Conservation (phyloP, 2,797 vertebrate species). For the Perodicticus potto region DNA sequence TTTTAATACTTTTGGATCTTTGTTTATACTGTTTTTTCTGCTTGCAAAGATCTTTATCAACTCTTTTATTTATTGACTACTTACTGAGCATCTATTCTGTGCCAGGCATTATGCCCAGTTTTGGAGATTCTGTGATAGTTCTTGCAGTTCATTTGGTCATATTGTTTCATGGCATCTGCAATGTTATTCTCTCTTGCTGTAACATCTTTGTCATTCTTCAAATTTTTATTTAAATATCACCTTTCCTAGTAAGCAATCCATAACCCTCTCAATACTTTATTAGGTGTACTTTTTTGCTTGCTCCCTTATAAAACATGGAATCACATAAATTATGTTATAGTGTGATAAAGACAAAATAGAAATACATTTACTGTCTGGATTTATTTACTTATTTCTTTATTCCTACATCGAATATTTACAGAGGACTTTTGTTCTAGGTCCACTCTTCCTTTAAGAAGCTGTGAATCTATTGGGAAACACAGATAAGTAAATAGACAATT, state of each 20-base stretch:
- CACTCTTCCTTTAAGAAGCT: background rate
- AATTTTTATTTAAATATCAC: conserved; percentile 49
- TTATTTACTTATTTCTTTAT: background rate
- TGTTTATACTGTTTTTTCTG: conserved; percentile 26
- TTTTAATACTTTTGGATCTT: conserved; percentile 21
- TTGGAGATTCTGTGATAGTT: conserved; percentile 25
- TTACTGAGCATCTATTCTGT: conserved; percentile 46
- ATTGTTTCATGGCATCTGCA: background rate
- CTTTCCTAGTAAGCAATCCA: conserved; percentile 36
- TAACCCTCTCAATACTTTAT: background rate
- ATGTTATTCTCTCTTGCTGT: background rate
- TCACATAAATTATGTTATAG: background rate
- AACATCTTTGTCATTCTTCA: background rate
- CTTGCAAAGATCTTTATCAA: conserved; percentile 22
- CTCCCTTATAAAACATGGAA: conserved; percentile 10
- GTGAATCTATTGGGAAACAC: background rate
- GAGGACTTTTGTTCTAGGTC: conserved; percentile 4
- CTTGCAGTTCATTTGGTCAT: background rate
- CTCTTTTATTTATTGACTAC: conserved; percentile 62
- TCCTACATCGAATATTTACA: background rate
- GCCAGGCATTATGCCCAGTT: background rate
- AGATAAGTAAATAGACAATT: background rate
- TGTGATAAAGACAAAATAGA: conserved; percentile 11
- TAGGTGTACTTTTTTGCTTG: conserved; percentile 33
- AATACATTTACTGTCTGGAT: background rate